Conservation (phyloP, 1,140 invertebrate genomes). For the Eubasilissa regina region DNA sequence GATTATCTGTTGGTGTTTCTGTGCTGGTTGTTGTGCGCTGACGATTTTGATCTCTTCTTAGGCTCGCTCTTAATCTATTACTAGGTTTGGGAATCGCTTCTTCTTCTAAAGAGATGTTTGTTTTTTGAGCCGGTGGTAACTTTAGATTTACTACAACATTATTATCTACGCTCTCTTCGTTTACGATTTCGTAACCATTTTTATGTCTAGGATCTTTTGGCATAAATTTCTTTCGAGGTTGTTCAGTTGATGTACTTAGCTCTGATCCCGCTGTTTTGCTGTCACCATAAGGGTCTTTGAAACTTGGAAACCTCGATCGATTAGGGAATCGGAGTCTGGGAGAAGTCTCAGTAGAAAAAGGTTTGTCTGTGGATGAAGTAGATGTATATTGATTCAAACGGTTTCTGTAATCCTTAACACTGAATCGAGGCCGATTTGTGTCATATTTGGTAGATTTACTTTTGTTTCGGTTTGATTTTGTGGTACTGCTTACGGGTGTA, state of each 20-base stretch:
- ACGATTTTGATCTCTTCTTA: slow-evolving; percentile 61
- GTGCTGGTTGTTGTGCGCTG: slow-evolving; percentile 47
- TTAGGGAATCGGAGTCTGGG: slow-evolving; percentile 68
- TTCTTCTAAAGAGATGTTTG: slow-evolving; percentile 38
- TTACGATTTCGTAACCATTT: slow-evolving; percentile 60
- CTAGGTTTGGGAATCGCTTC: slow-evolving; percentile 47
- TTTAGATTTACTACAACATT: slow-evolving; percentile 19
- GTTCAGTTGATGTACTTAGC: slow-evolving; percentile 66
- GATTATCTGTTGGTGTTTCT: slow-evolving; percentile 56
- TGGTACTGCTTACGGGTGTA: slow-evolving; percentile 61
- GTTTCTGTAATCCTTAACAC: slow-evolving; percentile 75
- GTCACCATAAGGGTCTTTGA: slow-evolving; percentile 63
- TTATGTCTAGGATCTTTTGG: slow-evolving; percentile 70
- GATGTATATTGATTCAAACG: slow-evolving; percentile 69
- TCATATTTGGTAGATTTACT: slow-evolving; percentile 66
- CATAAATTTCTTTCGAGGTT: slow-evolving; percentile 66
- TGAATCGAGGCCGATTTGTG: slow-evolving; percentile 72
- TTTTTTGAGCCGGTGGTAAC: slow-evolving; percentile 12
- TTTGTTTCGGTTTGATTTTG: slow-evolving; percentile 61
- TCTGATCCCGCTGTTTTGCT: slow-evolving; percentile 59
- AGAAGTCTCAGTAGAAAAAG: slow-evolving; percentile 61
- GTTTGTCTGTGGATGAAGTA: slow-evolving; percentile 69
- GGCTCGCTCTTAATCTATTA: slow-evolving; percentile 43
- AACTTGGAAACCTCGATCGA: slow-evolving; percentile 63
- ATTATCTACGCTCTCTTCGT: slow-evolving; percentile 59